Evolutionary conservation across 1,140 invertebrate species (phyloP), one percentile per base, ranked within the genome.

Genomic region (Papilio dardanus): DNA sequence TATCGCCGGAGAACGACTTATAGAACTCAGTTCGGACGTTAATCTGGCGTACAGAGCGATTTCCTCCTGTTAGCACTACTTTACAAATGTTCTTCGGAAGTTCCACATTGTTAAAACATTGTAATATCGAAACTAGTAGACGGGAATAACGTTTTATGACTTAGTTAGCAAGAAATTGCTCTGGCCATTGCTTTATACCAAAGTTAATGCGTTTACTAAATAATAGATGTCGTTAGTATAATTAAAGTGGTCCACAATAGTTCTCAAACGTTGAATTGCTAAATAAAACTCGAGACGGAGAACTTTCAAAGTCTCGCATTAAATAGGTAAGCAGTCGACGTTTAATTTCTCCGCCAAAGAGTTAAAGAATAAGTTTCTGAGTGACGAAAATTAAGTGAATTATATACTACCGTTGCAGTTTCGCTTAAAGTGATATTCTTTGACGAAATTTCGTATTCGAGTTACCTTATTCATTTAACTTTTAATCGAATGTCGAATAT

Each of bases 311-410:
- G 54, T 14, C 54, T 12, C 30, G 21, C 12, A 58, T 58, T 58
- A 58, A 58, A 28, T 24, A 58, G 24, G 54, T 58, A 58, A 58
- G 54, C 54, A 24, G 54, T 14, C 54, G 21, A 58, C 54, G 24
- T 58, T 58, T 58, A 30, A 58, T 58, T 58, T 58, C 54, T 30
- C 21, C 21, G 24, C 21, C 50, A 58, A 58, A 58, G 54, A 58
- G 54, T 58, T 58, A 58, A 58, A 58, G 54, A 28, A 58, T 58
- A 58, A 58, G 54, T 58, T 58, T 28, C 8, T 24, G 19, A 54
- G 19, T 24, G 54, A 58, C 54, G 54, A 58, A 58, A 58, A 58
- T 58, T 58, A 58, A 58, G 54, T 58, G 54, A 28, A 58, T 58
- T 58, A 58, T 58, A 58, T 14, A 24, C 54, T 58, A 58, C 54